phyloP scores from a whole-genome alignment of 2,888 invertebrate species.

The Acanthoscelides obtectus region DNA sequence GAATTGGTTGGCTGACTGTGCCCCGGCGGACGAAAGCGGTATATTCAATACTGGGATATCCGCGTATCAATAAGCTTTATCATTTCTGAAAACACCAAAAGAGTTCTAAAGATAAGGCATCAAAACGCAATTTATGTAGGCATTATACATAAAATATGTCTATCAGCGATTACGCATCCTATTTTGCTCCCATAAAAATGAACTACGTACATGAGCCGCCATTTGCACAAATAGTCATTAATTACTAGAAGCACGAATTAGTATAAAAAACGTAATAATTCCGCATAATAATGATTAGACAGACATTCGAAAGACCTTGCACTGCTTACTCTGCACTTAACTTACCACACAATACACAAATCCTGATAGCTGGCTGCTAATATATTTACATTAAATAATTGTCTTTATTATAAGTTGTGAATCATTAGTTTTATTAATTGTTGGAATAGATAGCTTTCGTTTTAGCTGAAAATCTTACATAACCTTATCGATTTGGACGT shows the following conservation, averaged over 20 bases:
- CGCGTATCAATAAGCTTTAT: too few relatives aligned
- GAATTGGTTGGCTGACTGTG: too few relatives aligned
- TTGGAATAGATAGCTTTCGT: not conserved
- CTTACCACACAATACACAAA: not conserved
- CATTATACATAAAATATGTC: not conserved
- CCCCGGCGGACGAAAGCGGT: too few relatives aligned
- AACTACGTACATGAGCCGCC: not conserved
- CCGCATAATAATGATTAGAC: not conserved
- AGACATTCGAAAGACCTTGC: slow-evolving; percentile 17
- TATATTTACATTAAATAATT: not conserved
- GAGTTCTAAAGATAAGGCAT: too few relatives aligned
- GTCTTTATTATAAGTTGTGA: not conserved
- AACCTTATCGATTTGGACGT: too few relatives aligned
- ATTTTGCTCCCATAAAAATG: not conserved
- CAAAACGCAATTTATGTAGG: too few relatives aligned
- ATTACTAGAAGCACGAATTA: not conserved
- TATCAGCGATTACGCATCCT: not conserved
- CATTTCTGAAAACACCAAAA: too few relatives aligned
- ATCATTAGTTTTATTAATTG: not conserved
- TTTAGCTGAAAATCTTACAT: not conserved
- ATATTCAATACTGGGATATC: too few relatives aligned
- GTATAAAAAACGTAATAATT: not conserved
- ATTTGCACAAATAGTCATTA: not conserved
- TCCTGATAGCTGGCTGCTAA: too few relatives aligned
- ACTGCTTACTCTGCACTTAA: slow-evolving; percentile 9